A percentile compares a stretch with the other conserved stretches of the same genome.
Conservation (phyloP, 1,140 invertebrate species). For the Chrysomallon squamiferum region DNA sequence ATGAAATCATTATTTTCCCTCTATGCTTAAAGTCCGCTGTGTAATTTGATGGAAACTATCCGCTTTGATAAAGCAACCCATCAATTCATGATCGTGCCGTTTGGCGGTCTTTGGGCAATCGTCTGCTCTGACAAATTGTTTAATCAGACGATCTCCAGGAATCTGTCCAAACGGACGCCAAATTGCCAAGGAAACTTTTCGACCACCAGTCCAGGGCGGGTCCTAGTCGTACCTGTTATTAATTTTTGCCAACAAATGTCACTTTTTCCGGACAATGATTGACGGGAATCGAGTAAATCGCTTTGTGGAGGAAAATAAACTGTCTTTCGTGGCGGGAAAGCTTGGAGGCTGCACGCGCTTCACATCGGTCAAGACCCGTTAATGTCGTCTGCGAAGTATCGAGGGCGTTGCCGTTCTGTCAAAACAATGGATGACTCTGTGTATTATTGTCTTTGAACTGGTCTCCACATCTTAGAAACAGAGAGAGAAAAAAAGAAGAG, state of each 20-base stretch:
- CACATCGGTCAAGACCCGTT: background rate
- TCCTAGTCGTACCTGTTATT: background rate
- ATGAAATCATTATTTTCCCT: constrained; percentile 7
- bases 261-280: constrained; percentile 1
- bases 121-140: constrained; percentile 10
- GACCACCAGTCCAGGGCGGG: background rate
- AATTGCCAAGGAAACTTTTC: constrained; percentile 3
- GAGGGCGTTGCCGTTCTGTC: background rate
- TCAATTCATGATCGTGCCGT: constrained; percentile 4
- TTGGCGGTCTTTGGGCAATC: constrained; percentile 3
- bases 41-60: constrained; percentile 8
- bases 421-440: too few species aligned
- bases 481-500: too few species aligned
- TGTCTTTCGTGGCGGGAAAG: constrained; percentile 8
- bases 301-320: constrained; percentile 9
- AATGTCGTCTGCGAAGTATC: constrained; percentile 3
- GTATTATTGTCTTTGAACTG: too few species aligned
- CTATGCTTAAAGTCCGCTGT: constrained; percentile 1
- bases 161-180: constrained; percentile 4
- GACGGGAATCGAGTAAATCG: constrained; percentile 5
- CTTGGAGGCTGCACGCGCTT: constrained; percentile 2
- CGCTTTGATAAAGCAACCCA: constrained; percentile 4
- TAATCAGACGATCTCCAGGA: constrained; percentile 6
- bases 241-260: constrained; percentile 5
- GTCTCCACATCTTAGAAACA: too few species aligned